Evolutionary conservation across 37 sponge, comb jelly and placozoan species (phyloP).

Genomic region (Haliclona indistincta): DNA sequence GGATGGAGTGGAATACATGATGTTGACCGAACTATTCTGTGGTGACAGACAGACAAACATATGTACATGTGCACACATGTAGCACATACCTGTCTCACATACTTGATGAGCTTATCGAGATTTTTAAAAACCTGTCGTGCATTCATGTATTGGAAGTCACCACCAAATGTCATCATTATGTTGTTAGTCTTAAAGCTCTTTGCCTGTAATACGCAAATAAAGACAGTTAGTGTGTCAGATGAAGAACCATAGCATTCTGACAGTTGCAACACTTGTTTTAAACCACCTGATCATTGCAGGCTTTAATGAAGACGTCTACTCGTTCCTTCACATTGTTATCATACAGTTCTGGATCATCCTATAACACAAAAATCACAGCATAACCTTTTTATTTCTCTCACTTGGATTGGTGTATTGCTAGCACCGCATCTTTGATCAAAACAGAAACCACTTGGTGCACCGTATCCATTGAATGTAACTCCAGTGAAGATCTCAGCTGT

Average conservation of each 20-base stretch:
- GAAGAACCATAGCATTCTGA: too few species aligned
- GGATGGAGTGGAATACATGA: constrained; percentile 95
- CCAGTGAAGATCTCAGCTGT: constrained; percentile 89
- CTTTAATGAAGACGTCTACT: constrained; percentile 41
- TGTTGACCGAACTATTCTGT: constrained; percentile 39
- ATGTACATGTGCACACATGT: background rate
- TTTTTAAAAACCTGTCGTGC: constrained; percentile 67
- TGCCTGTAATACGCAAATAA: constrained; percentile 46
- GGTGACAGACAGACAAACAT: background rate
- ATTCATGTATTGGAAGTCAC: constrained; percentile 71
- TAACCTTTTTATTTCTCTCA: too few species aligned
- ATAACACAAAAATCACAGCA: constrained; percentile 1
- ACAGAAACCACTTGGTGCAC: constrained; percentile 86
- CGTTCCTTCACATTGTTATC: constrained; percentile 53
- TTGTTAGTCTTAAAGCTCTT: constrained; percentile 41
- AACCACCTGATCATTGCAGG: constrained; percentile 1
- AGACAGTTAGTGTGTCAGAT: too few species aligned
- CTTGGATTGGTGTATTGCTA: constrained; percentile 75
- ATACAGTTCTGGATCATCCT: constrained; percentile 43
- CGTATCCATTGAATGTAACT: constrained; percentile 67
- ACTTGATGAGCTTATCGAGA: constrained; percentile 72
- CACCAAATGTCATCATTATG: constrained; percentile 80
- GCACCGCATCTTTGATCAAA: constrained; percentile 77
- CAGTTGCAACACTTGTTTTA: too few species aligned
- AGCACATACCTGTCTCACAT: constrained; percentile 30